Evolutionary conservation across 2,797 vertebrate genomes (phyloP).

Genomic region (Tokudaia tokunoshimensis): DNA sequence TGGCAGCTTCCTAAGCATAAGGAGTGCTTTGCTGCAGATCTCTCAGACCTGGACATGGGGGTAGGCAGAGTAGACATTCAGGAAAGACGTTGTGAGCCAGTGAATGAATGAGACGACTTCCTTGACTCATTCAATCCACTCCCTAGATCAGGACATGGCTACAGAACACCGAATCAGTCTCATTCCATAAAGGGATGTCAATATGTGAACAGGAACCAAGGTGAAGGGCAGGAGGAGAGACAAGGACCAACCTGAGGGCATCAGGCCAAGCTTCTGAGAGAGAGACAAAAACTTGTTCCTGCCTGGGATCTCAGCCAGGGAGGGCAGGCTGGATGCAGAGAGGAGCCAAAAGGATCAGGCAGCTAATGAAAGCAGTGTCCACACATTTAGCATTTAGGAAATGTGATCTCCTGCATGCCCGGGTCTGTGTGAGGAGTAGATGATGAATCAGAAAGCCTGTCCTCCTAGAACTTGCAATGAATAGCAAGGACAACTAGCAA

Average conservation of each 20-base stretch:
- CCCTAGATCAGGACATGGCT: background rate
- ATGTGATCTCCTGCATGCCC: rapidly evolving
- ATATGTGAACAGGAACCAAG: background rate
- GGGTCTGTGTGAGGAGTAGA: background rate
- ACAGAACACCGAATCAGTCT: no score
- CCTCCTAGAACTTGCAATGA: background rate
- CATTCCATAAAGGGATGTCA: background rate
- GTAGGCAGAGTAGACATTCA: background rate
- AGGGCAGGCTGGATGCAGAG: background rate
- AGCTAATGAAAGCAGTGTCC: background rate
- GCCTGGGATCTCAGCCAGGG: no score
- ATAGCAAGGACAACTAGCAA: background rate
- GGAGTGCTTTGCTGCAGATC: background rate
- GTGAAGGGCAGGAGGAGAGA: background rate
- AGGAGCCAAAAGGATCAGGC: background rate
- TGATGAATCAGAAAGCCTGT: rapidly evolving
- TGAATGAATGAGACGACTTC: background rate
- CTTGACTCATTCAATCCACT: background rate
- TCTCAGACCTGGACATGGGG: background rate
- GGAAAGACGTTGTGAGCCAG: background rate
- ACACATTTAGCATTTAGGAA: background rate
- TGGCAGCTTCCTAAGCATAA: background rate
- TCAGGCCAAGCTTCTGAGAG: background rate
- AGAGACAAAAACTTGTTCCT: background rate
- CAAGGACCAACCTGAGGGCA: background rate